These are phyloP conservation scores for Adelosebastes latens DNA, from an alignment of 2,797 vertebrate species.

Conservation along the genomic window DNA sequence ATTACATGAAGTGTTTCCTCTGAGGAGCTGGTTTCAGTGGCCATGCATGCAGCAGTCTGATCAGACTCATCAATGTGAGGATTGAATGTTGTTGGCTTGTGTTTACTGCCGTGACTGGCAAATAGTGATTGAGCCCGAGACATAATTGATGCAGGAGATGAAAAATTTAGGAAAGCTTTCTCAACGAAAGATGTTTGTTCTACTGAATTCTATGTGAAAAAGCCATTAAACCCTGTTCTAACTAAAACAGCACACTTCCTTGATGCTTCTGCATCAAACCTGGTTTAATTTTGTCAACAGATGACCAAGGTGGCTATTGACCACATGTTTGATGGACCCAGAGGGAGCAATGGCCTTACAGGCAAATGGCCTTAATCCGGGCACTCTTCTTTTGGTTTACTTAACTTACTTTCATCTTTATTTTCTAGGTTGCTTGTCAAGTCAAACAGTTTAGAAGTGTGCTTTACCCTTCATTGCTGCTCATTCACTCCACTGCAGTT, in stretches of 20 bases:
- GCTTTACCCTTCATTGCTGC: not conserved
- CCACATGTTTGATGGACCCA: not conserved
- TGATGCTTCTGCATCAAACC: not conserved
- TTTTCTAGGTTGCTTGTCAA: not conserved
- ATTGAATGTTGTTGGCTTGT: constrained; percentile 27
- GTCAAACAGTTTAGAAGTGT: not conserved
- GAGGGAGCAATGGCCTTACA: not conserved
- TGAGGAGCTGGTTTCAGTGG: not conserved
- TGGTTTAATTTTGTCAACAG: not conserved
- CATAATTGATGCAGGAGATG: constrained; percentile 18
- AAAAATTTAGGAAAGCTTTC: constrained; percentile 15
- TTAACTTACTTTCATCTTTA: not conserved
- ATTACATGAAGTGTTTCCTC: constrained; percentile 17
- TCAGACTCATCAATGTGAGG: constrained; percentile 35
- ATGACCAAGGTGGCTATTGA: not conserved
- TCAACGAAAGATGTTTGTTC: not conserved
- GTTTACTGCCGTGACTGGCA: constrained; percentile 23
- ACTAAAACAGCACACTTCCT: not conserved
- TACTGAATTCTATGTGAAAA: constrained; percentile 8
- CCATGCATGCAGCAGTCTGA: constrained; percentile 20
- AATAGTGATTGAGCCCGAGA: constrained; percentile 31
- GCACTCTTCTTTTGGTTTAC: not conserved
- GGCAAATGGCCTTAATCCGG: not conserved
- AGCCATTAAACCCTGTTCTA: not conserved
- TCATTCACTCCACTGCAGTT: not conserved